Evolutionary conservation across 2,888 invertebrate species (phyloP).

Genomic region (Cloeon dipterum): DNA sequence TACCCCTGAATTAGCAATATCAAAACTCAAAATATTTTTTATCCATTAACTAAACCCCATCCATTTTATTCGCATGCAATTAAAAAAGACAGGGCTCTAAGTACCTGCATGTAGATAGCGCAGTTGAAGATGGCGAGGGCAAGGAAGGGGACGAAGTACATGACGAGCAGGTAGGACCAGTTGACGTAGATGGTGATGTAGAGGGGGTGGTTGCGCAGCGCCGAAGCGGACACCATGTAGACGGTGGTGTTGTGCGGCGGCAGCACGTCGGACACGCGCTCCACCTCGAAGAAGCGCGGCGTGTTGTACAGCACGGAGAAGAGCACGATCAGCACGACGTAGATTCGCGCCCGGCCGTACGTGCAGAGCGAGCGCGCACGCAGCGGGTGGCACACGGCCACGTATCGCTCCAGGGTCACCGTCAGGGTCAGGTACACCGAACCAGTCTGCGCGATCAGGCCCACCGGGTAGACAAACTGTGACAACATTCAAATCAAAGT

Average conservation of each 20-base stretch:
- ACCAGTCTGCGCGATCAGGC: constrained; percentile 73
- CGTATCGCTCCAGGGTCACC: constrained; percentile 43
- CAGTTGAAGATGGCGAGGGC: constrained; percentile 74
- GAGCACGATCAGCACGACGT: constrained; percentile 57
- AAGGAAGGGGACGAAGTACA: constrained; percentile 81
- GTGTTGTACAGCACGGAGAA: constrained; percentile 71
- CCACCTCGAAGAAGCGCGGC: constrained; percentile 30
- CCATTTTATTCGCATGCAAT: no score
- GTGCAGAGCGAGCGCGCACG: constrained; percentile 78
- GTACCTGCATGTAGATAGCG: constrained; percentile 73
- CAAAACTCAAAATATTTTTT: no score
- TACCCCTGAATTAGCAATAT: no score
- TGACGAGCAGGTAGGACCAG: constrained; percentile 83
- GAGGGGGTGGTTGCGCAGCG: constrained; percentile 37
- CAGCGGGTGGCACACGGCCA: constrained; percentile 79
- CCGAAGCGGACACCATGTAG: constrained; percentile 46
- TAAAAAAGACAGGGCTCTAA: no score
- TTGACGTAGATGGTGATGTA: constrained; percentile 79
- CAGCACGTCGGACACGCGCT: constrained; percentile 9
- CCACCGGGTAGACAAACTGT: constrained; percentile 57
- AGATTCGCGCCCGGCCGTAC: constrained; percentile 61
- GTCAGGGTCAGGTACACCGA: constrained; percentile 65
- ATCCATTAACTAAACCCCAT: no score
- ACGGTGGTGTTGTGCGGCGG: constrained; percentile 25
- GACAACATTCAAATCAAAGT: constrained; percentile 44